A percentile compares a stretch with the other conserved stretches of the same genome.
These are phyloP conservation scores for Drosophila nigrodunni DNA, from an alignment of 1,140 invertebrate species.

Conservation along the genomic window DNA sequence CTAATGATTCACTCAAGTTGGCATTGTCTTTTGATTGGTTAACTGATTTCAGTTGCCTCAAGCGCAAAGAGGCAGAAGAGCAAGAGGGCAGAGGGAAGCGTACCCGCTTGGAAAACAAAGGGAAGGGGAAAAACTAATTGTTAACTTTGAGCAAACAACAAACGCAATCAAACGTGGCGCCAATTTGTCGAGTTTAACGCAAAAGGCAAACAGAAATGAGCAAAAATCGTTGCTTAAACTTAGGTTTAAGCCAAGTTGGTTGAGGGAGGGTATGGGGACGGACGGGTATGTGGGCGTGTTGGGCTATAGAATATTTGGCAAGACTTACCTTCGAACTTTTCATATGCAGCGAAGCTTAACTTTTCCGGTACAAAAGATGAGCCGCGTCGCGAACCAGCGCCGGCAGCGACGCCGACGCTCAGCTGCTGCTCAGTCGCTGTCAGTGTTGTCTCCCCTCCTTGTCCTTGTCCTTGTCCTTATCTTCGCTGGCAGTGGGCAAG, in stretches of 20 bases:
- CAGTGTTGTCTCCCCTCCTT: slow-evolving; percentile 57
- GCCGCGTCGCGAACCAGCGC: slow-evolving; percentile 82
- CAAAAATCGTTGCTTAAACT: slow-evolving; percentile 35
- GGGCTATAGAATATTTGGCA: slow-evolving; percentile 45
- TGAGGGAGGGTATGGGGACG: not conserved
- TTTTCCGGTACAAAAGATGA: slow-evolving; percentile 93
- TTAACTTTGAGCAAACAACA: slow-evolving; percentile 81
- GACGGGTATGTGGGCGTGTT: slow-evolving; percentile 2
- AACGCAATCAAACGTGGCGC: slow-evolving; percentile 78
- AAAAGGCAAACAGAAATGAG: slow-evolving; percentile 48
- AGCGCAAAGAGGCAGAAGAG: not conserved
- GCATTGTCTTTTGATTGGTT: slow-evolving; percentile 67
- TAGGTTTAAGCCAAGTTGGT: slow-evolving; percentile 23
- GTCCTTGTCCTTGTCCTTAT: slow-evolving; percentile 35
- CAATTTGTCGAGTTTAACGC: slow-evolving; percentile 49
- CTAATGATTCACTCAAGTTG: slow-evolving; percentile 50
- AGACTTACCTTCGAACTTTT: slow-evolving; percentile 94
- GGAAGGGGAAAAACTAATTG: slow-evolving; percentile 68
- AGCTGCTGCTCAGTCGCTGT: slow-evolving; percentile 53
- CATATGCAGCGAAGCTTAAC: slow-evolving; percentile 92
- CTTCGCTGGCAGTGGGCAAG: slow-evolving; percentile 21
- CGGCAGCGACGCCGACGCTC: slow-evolving; percentile 33
- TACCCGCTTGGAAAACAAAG: not conserved
- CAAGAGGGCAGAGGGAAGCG: not conserved
- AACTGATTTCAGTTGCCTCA: slow-evolving; percentile 62